These are phyloP conservation scores for Girardinichthys multiradiatus DNA, from an alignment of 2,113 vertebrate genomes.

Conservation along the genomic window DNA sequence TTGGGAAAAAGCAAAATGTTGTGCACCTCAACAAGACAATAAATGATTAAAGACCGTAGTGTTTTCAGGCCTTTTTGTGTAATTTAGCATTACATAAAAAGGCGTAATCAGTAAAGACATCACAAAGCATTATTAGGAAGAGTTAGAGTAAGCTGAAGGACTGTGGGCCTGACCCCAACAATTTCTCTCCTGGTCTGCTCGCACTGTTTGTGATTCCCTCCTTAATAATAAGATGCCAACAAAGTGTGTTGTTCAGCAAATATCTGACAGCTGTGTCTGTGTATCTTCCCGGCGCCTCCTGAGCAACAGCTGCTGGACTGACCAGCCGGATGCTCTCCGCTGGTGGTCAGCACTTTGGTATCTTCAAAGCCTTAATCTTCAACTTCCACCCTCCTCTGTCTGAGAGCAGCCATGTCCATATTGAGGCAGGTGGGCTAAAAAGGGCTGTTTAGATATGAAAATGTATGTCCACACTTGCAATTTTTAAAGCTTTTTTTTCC, in stretches of 20 bases:
- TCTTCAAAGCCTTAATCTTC: slow-evolving; percentile 64
- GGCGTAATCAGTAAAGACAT: background rate
- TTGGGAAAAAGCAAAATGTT: background rate
- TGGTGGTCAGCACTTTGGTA: slow-evolving; percentile 63
- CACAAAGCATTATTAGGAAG: background rate
- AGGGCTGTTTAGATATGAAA: slow-evolving; percentile 38
- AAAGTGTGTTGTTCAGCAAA: slow-evolving; percentile 52
- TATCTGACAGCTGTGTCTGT: slow-evolving; percentile 53
- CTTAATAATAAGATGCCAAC: slow-evolving; percentile 44
- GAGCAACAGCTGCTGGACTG: slow-evolving; percentile 54
- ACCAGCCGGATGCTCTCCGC: slow-evolving; percentile 23
- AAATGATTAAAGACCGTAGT: background rate
- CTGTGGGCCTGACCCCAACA: background rate
- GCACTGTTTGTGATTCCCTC: slow-evolving; percentile 38
- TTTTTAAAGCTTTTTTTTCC: slow-evolving; percentile 32
- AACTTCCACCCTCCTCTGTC: slow-evolving; percentile 39
- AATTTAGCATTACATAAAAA: background rate
- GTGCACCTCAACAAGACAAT: too few relatives aligned
- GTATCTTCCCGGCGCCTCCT: slow-evolving; percentile 29
- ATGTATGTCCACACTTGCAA: slow-evolving; percentile 52
- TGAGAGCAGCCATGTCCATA: slow-evolving; percentile 35
- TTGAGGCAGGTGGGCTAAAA: slow-evolving; percentile 41
- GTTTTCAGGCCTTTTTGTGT: too few relatives aligned
- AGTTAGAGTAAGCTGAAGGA: background rate
- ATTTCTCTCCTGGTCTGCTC: slow-evolving; percentile 1